Evolutionary conservation across 2,888 invertebrate genomes (phyloP), one percentile per base, ranked within the genome.

Genomic region (Baccha elongata): DNA sequence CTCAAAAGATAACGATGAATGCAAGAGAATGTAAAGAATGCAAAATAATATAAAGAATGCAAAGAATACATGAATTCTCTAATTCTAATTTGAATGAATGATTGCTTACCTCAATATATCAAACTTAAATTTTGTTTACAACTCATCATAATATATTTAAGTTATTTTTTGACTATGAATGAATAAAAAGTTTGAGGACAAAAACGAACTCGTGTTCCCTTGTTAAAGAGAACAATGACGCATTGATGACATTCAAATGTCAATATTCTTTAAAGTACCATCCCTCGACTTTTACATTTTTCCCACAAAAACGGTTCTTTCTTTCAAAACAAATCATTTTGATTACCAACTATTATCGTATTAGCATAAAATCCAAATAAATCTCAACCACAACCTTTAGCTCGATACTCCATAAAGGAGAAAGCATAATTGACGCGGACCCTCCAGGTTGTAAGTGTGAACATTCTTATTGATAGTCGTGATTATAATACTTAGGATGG

Each of bases 381-480:
- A 74, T 80, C n/a, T n/a, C 64, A 74, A 48, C 17, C 35, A 68
- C 15, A 48, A 32, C 15, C 48, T 48, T 68, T 48, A 53, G 23
- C 26, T 26, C 46, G 29, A 52, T 67, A 21, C 48, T 78, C 40
- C 40, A 62, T 46, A 55, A 64, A 79, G 79, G 46, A 74, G 79
- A 74, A 79, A 79, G 73, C 73, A 73, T 73, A 67, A 79, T 40
- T 53, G 53, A 48, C 52, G 17, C 17, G 64, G 68, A 80, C 80
- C 75, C 69, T 64, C 58, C 75, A 44, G 23, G 58, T 50, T 58
- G 62, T 42, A 65, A 80, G 80, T 80, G 75, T 75, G 68, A 75
- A 64, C 69, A 80, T 80, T 80, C 74, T 75, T 69, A 80, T 75
- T 75, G 55, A 80, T 50, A 65, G 74, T 74, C 75, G 80, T 80